Conservation (phyloP, 1,140 invertebrate genomes). For the Steinernema khuongi region DNA sequence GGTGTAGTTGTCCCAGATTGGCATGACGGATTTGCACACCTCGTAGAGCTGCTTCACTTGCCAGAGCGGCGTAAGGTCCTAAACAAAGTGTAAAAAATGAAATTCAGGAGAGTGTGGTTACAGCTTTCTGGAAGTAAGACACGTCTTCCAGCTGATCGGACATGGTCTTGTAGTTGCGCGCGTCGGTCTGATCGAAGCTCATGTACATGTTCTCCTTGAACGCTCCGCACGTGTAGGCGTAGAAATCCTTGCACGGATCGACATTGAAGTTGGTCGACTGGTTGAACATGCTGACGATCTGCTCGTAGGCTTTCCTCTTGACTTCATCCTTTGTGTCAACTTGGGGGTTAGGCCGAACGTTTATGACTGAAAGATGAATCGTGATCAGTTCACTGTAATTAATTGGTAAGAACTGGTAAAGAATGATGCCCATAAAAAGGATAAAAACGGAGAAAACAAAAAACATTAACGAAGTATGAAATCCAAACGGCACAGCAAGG, state of each 20-base stretch:
- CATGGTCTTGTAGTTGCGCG: constrained; percentile 27
- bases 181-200: constrained; percentile 38
- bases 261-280: constrained; percentile 69
- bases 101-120: constrained; percentile 14
- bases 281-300: constrained; percentile 22
- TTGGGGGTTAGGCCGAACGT: too few relatives aligned
- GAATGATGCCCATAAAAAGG: too few relatives aligned
- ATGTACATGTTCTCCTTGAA: constrained; percentile 70
- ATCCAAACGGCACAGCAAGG: too few relatives aligned
- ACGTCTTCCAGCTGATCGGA: constrained; percentile 21
- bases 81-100: neutral
- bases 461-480: too few relatives aligned
- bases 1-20: neutral
- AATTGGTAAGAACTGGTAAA: neutral
- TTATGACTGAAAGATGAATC: neutral
- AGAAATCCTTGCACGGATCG: constrained; percentile 90
- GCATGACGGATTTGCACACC: neutral
- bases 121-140: constrained; percentile 22
- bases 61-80: neutral
- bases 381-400: neutral
- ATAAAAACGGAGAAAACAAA: too few relatives aligned
- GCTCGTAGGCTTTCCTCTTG: constrained; percentile 12
- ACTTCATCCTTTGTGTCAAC: too few relatives aligned
- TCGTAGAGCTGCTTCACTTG: neutral
- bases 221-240: constrained; percentile 82